phyloP scores from a whole-genome alignment of 2,888 invertebrate species.

The Agrotis puta region DNA sequence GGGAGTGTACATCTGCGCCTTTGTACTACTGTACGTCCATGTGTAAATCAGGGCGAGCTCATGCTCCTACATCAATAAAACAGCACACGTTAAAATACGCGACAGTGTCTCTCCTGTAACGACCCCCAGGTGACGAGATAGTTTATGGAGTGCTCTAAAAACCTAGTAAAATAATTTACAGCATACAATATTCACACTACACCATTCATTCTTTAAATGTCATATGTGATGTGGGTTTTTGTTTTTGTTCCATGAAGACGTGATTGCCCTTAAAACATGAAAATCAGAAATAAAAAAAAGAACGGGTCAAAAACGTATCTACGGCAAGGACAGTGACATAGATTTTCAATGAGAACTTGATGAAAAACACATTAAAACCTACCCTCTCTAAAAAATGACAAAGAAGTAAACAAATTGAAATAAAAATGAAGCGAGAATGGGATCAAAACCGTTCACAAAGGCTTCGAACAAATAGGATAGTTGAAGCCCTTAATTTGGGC shows the following conservation, averaged over 20 bases:
- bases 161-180: conserved; percentile 43
- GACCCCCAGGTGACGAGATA: conserved; percentile 58
- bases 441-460: conserved; percentile 35
- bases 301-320: no score
- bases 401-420: conserved; percentile 36
- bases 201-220: conserved; percentile 38
- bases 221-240: conserved; percentile 34
- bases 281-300: no score
- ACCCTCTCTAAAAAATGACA: conserved; percentile 8
- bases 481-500: conserved; percentile 66
- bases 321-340: conserved; percentile 14
- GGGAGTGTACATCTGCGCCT: conserved; percentile 25
- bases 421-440: conserved; percentile 29
- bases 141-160: conserved; percentile 48
- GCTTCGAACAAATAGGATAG: conserved; percentile 54
- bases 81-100: conserved; percentile 45
- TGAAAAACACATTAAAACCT: background rate
- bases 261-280: conserved; percentile 18
- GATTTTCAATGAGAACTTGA: conserved; percentile 21
- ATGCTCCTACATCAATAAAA: conserved; percentile 55
- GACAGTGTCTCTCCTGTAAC: conserved; percentile 54
- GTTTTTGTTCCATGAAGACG: conserved; percentile 13
- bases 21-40: conserved; percentile 11
- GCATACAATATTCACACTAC: conserved; percentile 34
- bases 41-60: conserved; percentile 47